phyloP scores from a whole-genome alignment of 2,888 invertebrate genomes.

The Eumerus sabulonum region DNA sequence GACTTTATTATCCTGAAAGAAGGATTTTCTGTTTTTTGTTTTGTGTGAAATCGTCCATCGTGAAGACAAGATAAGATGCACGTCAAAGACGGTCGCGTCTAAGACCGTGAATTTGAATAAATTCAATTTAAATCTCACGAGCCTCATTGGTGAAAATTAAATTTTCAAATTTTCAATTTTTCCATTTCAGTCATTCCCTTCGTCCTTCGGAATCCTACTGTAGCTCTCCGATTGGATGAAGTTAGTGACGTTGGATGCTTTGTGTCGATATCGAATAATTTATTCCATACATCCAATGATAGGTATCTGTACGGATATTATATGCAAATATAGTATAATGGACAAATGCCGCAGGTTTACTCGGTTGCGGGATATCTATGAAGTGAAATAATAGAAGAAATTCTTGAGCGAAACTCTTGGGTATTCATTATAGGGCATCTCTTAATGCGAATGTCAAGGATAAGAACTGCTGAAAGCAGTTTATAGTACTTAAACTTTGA shows the following conservation, averaged over 20 bases:
- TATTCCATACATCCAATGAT: constrained; percentile 18
- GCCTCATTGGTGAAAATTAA: not conserved
- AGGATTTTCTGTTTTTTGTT: not conserved
- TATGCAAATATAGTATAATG: constrained; percentile 29
- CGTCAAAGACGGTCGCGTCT: too few species aligned
- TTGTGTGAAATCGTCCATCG: too few species aligned
- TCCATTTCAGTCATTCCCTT: too few species aligned
- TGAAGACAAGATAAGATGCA: too few species aligned
- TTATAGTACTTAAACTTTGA: constrained; percentile 12
- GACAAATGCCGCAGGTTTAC: not conserved
- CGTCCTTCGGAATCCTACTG: too few species aligned
- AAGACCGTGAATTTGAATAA: not conserved
- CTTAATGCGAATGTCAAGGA: constrained; percentile 28
- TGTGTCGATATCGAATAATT: constrained; percentile 27
- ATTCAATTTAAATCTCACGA: constrained; percentile 14
- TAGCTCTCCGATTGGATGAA: too few species aligned
- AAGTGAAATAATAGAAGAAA: not conserved
- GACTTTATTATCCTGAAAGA: constrained; percentile 17
- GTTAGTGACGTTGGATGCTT: not conserved
- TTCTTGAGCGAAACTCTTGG: not conserved
- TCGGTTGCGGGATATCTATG: too few species aligned
- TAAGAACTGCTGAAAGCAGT: constrained; percentile 10
- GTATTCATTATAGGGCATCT: constrained; percentile 25
- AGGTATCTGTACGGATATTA: constrained; percentile 17
- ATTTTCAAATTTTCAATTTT: constrained; percentile 10